Conservation (phyloP, 2,113 vertebrate genomes). For the Pithys albifrons region DNA sequence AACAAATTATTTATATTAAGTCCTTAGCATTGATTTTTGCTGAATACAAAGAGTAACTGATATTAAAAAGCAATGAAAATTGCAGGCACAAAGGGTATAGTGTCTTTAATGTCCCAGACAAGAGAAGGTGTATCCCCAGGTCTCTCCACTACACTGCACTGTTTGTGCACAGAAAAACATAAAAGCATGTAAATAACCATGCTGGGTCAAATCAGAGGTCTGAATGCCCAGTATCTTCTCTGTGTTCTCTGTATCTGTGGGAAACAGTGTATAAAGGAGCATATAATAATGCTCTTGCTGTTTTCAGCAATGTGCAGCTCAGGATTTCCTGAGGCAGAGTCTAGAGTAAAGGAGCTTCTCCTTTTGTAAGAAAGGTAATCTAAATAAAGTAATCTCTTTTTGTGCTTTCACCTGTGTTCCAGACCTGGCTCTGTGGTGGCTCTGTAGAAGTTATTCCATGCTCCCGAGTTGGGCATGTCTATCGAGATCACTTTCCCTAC, state of each 20-base stretch:
- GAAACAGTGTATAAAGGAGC: background rate
- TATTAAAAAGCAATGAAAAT: background rate
- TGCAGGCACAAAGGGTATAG: background rate
- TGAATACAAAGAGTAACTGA: background rate
- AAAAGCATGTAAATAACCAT: background rate
- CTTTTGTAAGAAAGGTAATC: background rate
- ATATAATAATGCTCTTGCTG: background rate
- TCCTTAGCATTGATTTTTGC: background rate
- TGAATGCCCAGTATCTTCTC: background rate
- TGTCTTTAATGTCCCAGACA: background rate
- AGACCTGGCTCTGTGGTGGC: slow-evolving; percentile 93
- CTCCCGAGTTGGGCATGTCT: slow-evolving; percentile 86
- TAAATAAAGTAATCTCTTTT: background rate
- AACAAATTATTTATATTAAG: background rate
- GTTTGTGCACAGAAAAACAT: background rate
- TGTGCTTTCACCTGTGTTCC: background rate
- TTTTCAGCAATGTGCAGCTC: background rate
- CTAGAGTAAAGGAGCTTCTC: background rate
- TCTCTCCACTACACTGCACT: background rate
- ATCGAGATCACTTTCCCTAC: slow-evolving; percentile 52
- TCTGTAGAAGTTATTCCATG: slow-evolving; percentile 89
- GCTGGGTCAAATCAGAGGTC: background rate
- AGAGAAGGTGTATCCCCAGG: background rate
- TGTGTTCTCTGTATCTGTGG: background rate
- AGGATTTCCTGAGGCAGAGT: background rate